Base-by-base conservation (phyloP, 2,888 invertebrate genomes). In the Dexiosoma caninum region DNA sequence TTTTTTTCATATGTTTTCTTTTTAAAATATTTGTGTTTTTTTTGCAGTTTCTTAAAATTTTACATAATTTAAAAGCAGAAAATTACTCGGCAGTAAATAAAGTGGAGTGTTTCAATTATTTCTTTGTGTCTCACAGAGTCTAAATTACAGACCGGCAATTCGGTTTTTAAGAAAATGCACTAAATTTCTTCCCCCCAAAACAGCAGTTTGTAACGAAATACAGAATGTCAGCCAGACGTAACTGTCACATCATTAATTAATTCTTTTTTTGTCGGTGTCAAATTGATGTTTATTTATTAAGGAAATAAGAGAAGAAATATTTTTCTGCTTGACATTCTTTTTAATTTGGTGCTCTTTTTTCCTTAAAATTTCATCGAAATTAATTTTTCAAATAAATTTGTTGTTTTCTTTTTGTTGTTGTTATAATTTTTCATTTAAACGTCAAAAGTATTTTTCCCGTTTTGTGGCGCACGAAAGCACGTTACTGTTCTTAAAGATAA, bases 271-370 rank as follows among this genome's bases (percentile, higher is more conserved):
- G 2, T 21, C 27, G 49, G 40, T 78, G 64, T 66, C 59, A 67
- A 69, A 44, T 62, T 46, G 32, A 46, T 35, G 46, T 59, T 74
- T 69, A 74, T 62, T 78, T 74, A 51, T 78, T 59, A 32, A 67
- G 27, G 49, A 72, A 49, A 49, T 37, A 32, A 16, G 49, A 62
- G 55, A n/a, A 32, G 6, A 42, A 4, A 69, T 23, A 21, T 42
- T 27, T 57, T n/a, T 40, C 30, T 0, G 40, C 16, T 35, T 7
- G 7, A 30, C 1, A 27, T 27, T 27, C 27, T 6, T n/a, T n/a
- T n/a, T n/a, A n/a, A n/a, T n/a, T 27, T 27, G 27, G 27, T 6
- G 6, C 35, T 66, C 21, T n/a, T 30, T 42, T 6, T 19, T 27
- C 16, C 10, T 37, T 51, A 5, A 37, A 7, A 14, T 59, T 40